Percentiles rank a stretch among this genome's conserved stretches.
phyloP scores from a whole-genome alignment of 2,113 vertebrate species.

The Synodontis membranacea region DNA sequence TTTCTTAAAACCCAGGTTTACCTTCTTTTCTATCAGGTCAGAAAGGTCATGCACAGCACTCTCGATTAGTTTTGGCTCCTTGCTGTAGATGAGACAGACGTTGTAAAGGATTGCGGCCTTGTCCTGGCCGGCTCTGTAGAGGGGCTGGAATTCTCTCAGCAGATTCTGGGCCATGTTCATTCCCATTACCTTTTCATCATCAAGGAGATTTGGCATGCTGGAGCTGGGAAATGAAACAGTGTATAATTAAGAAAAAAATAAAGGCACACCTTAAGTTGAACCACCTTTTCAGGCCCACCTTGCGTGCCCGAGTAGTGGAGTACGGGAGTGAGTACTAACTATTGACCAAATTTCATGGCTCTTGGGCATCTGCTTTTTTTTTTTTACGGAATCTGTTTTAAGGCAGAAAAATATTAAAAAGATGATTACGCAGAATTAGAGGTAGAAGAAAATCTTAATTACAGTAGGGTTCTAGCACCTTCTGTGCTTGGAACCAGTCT shows the following conservation, averaged over 20 bases:
- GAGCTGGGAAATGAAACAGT: neutral
- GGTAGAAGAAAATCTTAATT: neutral
- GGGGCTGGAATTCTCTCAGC: conserved; percentile 62
- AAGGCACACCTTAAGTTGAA: neutral
- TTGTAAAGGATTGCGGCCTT: conserved; percentile 61
- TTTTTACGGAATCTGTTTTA: neutral
- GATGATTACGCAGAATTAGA: neutral
- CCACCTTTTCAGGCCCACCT: neutral
- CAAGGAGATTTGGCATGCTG: neutral
- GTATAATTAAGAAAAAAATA: neutral
- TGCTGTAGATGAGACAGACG: conserved; percentile 63
- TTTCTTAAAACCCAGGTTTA: conserved; percentile 23
- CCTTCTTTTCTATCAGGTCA: conserved; percentile 62
- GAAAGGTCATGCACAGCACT: conserved; percentile 60
- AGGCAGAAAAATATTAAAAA: neutral
- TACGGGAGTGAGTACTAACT: neutral
- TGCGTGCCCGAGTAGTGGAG: neutral
- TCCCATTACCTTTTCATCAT: conserved; percentile 45
- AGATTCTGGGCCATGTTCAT: conserved; percentile 67
- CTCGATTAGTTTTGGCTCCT: conserved; percentile 60
- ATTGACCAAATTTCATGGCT: neutral
- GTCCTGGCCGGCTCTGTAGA: conserved; percentile 47
- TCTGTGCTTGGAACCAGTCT: neutral
- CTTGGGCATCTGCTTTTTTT: neutral
- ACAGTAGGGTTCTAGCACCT: neutral